Conservation (phyloP, 2,797 vertebrate species). For the Sebastes variabilis region DNA sequence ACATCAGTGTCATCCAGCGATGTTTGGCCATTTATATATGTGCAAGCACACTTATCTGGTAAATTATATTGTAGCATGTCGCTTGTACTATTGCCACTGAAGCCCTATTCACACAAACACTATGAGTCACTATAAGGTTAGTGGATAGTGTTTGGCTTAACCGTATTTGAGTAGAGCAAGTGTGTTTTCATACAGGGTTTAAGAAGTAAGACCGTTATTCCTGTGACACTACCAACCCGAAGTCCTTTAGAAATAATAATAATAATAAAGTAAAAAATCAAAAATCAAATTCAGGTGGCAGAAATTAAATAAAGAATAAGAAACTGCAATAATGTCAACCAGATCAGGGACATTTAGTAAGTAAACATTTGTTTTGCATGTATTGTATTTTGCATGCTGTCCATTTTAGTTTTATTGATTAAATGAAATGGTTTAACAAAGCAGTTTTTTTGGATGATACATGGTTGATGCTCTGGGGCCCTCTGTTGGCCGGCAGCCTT, state of each 20-base stretch:
- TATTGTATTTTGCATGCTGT: not conserved
- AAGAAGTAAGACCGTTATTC: not conserved
- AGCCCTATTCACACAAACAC: not conserved
- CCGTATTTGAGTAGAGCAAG: no score
- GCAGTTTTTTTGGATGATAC: not conserved
- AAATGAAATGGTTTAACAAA: not conserved
- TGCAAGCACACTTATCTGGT: no score
- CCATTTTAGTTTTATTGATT: not conserved
- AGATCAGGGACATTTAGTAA: not conserved
- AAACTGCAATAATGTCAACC: not conserved
- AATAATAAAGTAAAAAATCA: not conserved
- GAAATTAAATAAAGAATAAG: not conserved
- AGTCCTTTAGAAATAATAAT: not conserved
- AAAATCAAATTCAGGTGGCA: not conserved
- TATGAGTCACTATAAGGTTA: not conserved
- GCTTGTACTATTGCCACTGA: not conserved
- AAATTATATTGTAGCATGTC: no score
- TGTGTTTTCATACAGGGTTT: not conserved
- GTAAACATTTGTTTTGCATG: no score
- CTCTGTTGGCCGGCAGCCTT: not conserved
- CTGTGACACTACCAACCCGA: not conserved
- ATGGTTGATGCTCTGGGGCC: not conserved
- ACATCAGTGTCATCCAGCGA: not conserved
- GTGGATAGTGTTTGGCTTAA: no score
- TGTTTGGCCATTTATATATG: not conserved